A percentile compares a stretch with the other conserved stretches of the same genome.
Evolutionary conservation across 1,140 invertebrate genomes (phyloP).

Genomic region (Xylocopa sonorina): DNA sequence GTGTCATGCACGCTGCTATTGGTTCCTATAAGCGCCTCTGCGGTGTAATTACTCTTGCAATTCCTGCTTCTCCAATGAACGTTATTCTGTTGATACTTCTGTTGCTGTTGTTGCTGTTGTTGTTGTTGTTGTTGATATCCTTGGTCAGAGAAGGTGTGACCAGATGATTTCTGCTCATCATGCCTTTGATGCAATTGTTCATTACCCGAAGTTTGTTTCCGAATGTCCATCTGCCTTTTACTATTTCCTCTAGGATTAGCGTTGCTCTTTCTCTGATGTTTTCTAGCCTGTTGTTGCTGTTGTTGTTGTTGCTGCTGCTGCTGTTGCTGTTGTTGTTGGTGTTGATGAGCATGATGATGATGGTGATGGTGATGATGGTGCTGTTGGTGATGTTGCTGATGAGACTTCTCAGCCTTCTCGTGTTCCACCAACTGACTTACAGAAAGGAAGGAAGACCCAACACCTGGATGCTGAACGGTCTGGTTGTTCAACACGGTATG

Average conservation of each 20-base stretch:
- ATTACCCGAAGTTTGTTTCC: slow-evolving; percentile 71
- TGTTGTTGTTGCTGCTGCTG: slow-evolving; percentile 64
- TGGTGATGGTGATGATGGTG: slow-evolving; percentile 62
- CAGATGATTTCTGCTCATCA: slow-evolving; percentile 75
- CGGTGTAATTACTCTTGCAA: slow-evolving; percentile 84
- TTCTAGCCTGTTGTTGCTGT: slow-evolving; percentile 63
- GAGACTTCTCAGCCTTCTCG: slow-evolving; percentile 80
- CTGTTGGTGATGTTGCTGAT: slow-evolving; percentile 69
- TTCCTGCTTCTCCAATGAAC: slow-evolving; percentile 77
- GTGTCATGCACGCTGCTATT: slow-evolving; percentile 76
- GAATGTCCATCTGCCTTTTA: slow-evolving; percentile 78
- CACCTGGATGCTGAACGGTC: slow-evolving; percentile 70
- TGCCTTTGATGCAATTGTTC: slow-evolving; percentile 73
- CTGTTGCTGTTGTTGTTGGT: slow-evolving; percentile 66
- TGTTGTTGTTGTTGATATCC: slow-evolving; percentile 72
- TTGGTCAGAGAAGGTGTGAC: slow-evolving; percentile 70
- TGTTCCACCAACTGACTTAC: slow-evolving; percentile 86
- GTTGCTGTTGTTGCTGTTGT: slow-evolving; percentile 66
- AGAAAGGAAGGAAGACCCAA: slow-evolving; percentile 83
- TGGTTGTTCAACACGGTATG: slow-evolving; percentile 75
- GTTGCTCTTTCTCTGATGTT: slow-evolving; percentile 75
- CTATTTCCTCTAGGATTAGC: slow-evolving; percentile 72
- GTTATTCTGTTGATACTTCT: slow-evolving; percentile 79
- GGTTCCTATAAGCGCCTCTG: slow-evolving; percentile 83
- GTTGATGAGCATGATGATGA: slow-evolving; percentile 66